Evolutionary conservation across 2,888 invertebrate genomes (phyloP).

Genomic region (Philaethria dido): DNA sequence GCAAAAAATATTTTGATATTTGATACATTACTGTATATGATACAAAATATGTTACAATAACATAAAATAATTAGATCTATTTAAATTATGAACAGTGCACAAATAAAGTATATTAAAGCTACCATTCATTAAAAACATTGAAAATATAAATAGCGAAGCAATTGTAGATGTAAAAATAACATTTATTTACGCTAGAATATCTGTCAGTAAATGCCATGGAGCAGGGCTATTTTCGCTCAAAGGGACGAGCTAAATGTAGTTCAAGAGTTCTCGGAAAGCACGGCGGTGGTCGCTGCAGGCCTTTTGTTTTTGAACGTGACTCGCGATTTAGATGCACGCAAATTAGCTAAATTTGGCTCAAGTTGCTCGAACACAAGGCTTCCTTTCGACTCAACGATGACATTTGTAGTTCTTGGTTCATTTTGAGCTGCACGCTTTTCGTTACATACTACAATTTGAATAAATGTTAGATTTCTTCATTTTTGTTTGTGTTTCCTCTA

Average conservation of each 20-base stretch:
- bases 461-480: neutral
- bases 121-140: neutral
- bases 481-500: neutral
- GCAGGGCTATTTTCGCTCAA: constrained; percentile 51
- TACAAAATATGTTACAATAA: too few species aligned
- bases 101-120: too few species aligned
- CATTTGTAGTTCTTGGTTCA: constrained; percentile 24
- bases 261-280: constrained; percentile 67
- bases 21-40: too few species aligned
- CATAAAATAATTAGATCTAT: too few species aligned
- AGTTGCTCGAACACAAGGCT: constrained; percentile 32
- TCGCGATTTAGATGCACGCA: constrained; percentile 71
- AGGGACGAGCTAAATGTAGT: constrained; percentile 62
- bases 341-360: constrained; percentile 71
- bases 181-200: constrained; percentile 49
- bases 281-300: constrained; percentile 65
- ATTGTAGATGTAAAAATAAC: constrained; percentile 30
- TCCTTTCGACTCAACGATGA: constrained; percentile 19
- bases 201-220: constrained; percentile 48
- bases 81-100: too few species aligned
- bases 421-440: neutral
- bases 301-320: constrained; percentile 79
- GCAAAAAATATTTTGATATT: too few species aligned
- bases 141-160: constrained; percentile 21
- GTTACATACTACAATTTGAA: neutral